Conservation (phyloP, 1,140 invertebrate genomes). For the Capitella teleta region DNA sequence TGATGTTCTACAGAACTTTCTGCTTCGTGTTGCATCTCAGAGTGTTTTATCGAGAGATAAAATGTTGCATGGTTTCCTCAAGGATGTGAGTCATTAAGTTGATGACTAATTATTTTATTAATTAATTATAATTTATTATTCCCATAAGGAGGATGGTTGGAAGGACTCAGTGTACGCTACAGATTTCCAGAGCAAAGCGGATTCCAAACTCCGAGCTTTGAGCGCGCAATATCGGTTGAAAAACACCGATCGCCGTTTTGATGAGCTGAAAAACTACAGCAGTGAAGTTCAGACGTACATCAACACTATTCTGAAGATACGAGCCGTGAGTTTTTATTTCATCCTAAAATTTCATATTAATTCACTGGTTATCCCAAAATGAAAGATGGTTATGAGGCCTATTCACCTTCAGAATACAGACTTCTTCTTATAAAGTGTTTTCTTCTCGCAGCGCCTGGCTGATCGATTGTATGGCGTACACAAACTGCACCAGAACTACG, state of each 20-base stretch:
- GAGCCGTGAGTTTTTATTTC: conserved; percentile 23
- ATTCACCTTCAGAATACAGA: not conserved
- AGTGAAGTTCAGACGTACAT: conserved; percentile 55
- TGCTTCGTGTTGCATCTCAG: conserved; percentile 63
- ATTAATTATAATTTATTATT: not conserved
- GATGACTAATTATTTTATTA: not conserved
- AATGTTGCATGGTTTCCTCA: conserved; percentile 63
- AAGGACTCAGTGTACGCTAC: conserved; percentile 58
- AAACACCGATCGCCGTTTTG: conserved; percentile 62
- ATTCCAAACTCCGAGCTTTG: conserved; percentile 63
- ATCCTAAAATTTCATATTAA: too few species aligned
- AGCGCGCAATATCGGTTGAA: conserved; percentile 62
- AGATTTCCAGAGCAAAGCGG: conserved; percentile 50
- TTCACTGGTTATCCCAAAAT: too few species aligned
- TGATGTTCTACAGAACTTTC: conserved; percentile 52
- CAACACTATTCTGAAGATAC: conserved; percentile 33
- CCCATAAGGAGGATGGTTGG: conserved; percentile 54
- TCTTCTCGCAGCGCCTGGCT: conserved; percentile 47
- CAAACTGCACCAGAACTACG: conserved; percentile 70
- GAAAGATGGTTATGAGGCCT: not conserved
- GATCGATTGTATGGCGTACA: conserved; percentile 68
- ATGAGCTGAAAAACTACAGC: conserved; percentile 63
- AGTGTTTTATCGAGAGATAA: conserved; percentile 60
- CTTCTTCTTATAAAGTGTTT: not conserved
- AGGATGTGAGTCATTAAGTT: conserved; percentile 37